These are phyloP conservation scores for Rhyacophila brunnea DNA, from an alignment of 1,140 invertebrate species.

Conservation along the genomic window DNA sequence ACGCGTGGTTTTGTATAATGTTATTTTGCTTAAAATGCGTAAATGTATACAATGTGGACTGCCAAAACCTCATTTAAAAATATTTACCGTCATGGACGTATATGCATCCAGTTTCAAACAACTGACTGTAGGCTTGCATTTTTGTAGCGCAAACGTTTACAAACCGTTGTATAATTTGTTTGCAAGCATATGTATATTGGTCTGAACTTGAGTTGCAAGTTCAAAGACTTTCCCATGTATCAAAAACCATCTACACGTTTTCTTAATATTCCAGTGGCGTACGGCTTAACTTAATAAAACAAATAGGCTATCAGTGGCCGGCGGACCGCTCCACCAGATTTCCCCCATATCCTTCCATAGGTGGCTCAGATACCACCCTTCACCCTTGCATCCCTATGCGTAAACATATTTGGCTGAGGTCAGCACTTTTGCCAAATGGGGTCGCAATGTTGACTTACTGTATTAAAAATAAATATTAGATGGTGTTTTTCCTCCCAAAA, in stretches of 20 bases:
- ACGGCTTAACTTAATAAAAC: conserved; percentile 31
- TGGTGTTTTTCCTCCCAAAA: conserved; percentile 7
- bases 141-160: too few relatives aligned
- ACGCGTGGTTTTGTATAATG: too few relatives aligned
- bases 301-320: conserved; percentile 31
- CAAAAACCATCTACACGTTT: conserved; percentile 8
- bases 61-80: too few relatives aligned
- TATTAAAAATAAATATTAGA: conserved; percentile 37
- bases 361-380: neutral
- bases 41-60: too few relatives aligned
- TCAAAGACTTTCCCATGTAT: too few relatives aligned
- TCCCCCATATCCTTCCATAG: neutral
- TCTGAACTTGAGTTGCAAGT: too few relatives aligned
- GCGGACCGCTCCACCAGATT: conserved; percentile 13
- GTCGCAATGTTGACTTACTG: conserved; percentile 30
- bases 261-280: conserved; percentile 26
- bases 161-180: too few relatives aligned
- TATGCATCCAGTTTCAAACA: too few relatives aligned
- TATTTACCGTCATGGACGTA: too few relatives aligned
- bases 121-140: too few relatives aligned
- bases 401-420: conserved; percentile 28
- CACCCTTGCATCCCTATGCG: neutral
- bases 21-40: too few relatives aligned
- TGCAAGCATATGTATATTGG: too few relatives aligned
- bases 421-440: conserved; percentile 25